A percentile compares a stretch with the other conserved stretches of the same genome.
phyloP scores from a whole-genome alignment of 2,113 vertebrate genomes.

The Cacatua alba region DNA sequence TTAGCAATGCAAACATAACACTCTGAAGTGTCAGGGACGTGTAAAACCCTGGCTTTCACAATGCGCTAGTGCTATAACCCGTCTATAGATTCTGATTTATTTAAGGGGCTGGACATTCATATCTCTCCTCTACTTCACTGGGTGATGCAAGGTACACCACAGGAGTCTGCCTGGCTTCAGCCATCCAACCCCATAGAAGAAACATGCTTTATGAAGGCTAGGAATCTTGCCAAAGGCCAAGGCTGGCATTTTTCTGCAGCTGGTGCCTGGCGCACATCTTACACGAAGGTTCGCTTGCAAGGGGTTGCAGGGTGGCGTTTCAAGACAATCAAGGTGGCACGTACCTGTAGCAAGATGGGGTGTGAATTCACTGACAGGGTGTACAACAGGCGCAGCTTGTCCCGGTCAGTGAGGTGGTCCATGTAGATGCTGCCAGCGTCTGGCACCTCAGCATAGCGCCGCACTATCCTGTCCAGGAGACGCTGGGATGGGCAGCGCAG shows the following conservation, averaged over 20 bases:
- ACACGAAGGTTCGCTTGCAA: rapidly evolving
- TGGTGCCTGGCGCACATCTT: no score
- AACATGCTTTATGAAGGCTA: rapidly evolving
- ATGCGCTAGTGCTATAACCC: rapidly evolving
- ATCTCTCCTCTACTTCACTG: not conserved
- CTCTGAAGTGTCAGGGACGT: rapidly evolving
- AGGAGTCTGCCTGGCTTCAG: not conserved
- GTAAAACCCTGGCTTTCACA: not conserved
- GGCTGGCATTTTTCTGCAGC: not conserved
- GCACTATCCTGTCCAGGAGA: slow-evolving; percentile 83
- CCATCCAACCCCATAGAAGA: not conserved
- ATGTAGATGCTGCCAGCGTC: slow-evolving; percentile 86
- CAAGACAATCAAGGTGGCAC: not conserved
- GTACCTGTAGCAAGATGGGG: slow-evolving; percentile 83
- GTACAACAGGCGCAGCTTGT: slow-evolving; percentile 84
- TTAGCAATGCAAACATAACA: not conserved
- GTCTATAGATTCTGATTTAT: not conserved
- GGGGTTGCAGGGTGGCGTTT: not conserved
- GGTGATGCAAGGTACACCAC: not conserved
- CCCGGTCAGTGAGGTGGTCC: slow-evolving; percentile 82
- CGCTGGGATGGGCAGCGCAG: slow-evolving; percentile 84
- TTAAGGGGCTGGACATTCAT: not conserved
- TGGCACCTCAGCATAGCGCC: slow-evolving; percentile 82
- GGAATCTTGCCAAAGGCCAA: not conserved
- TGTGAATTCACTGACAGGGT: slow-evolving; percentile 83